Conservation (phyloP, 2,113 vertebrate genomes). For the Pseudopodoces humilis region DNA sequence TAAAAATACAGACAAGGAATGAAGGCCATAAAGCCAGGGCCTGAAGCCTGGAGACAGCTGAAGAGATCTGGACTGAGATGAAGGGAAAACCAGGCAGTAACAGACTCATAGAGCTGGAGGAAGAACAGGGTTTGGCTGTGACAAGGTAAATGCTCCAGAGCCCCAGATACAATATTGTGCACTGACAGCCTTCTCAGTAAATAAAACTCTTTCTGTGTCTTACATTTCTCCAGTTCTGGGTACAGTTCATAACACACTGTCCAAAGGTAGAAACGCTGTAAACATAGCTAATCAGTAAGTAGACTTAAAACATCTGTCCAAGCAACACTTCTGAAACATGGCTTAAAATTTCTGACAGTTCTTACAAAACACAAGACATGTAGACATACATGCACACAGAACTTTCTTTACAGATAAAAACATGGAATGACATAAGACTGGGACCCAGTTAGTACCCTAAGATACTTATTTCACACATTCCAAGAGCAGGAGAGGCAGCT, state of each 20-base stretch:
- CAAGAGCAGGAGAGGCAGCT: not conserved
- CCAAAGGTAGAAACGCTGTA: not conserved
- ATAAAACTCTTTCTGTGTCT: not conserved
- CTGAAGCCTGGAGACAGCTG: not conserved
- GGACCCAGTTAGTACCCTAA: not conserved
- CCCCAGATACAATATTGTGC: fast-evolving
- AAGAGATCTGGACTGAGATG: not conserved
- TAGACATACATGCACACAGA: not conserved
- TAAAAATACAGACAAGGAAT: not conserved
- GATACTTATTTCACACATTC: not conserved
- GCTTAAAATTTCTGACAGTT: not conserved
- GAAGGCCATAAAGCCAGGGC: not conserved
- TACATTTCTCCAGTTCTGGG: not conserved
- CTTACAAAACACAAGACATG: not conserved
- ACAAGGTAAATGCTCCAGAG: not conserved
- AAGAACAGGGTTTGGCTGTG: not conserved
- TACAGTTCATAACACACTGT: not conserved
- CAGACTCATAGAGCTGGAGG: not conserved
- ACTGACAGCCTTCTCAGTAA: not conserved
- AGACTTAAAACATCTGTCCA: not conserved
- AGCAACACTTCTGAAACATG: not conserved
- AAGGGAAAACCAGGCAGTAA: not conserved
- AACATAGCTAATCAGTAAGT: not conserved
- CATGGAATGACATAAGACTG: not conserved
- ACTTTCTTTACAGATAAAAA: not conserved